Percentiles rank a stretch among this genome's conserved stretches.
Evolutionary conservation across 2,113 vertebrate species (phyloP).

Genomic region (Epinephelus fuscoguttatus): DNA sequence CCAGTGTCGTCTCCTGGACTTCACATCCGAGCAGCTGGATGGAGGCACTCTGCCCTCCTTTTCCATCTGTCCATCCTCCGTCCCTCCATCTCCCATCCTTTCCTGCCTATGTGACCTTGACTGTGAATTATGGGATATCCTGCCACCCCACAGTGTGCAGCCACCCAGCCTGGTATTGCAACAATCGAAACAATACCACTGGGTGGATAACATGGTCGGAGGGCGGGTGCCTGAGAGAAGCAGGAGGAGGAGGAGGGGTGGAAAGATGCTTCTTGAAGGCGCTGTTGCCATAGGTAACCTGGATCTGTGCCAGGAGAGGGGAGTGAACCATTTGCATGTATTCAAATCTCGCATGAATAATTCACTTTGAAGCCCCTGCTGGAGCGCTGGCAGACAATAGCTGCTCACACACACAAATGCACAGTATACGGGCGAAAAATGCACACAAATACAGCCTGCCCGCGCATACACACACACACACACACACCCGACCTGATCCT

Average conservation of each 20-base stretch:
- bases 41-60: slow-evolving; percentile 28
- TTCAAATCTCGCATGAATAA: slow-evolving; percentile 88
- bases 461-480: neutral
- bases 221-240: slow-evolving; percentile 60
- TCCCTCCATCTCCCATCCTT: slow-evolving; percentile 45
- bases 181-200: slow-evolving; percentile 74
- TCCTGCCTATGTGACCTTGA: slow-evolving; percentile 75
- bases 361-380: slow-evolving; percentile 79
- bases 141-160: slow-evolving; percentile 70
- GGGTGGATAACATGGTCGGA: slow-evolving; percentile 63
- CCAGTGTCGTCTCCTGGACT: slow-evolving; percentile 36
- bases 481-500: slow-evolving; percentile 27
- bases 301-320: slow-evolving; percentile 78
- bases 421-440: slow-evolving; percentile 22
- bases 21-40: slow-evolving; percentile 31
- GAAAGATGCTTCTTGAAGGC: slow-evolving; percentile 76
- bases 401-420: slow-evolving; percentile 43
- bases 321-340: slow-evolving; percentile 85
- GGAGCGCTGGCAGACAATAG: slow-evolving; percentile 75
- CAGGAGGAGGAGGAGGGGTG: slow-evolving; percentile 34
- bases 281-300: slow-evolving; percentile 87
- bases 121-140: slow-evolving; percentile 76
- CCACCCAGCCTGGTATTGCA: slow-evolving; percentile 74
- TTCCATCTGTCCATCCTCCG: slow-evolving; percentile 45
- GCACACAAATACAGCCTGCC: slow-evolving; percentile 37